These are phyloP conservation scores for Meliscaeva auricollis DNA, from an alignment of 2,888 invertebrate genomes.

Conservation along the genomic window DNA sequence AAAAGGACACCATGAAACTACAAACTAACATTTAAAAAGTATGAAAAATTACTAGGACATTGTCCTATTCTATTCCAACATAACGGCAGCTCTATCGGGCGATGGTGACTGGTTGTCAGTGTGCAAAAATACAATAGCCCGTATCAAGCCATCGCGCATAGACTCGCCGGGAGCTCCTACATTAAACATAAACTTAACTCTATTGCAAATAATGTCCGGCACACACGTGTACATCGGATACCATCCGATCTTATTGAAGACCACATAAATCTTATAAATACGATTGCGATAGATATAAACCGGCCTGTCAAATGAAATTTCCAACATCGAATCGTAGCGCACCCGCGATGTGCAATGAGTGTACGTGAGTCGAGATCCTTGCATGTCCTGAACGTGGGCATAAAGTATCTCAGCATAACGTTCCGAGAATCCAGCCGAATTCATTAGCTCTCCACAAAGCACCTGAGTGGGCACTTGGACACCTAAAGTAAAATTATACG, in stretches of 20 bases:
- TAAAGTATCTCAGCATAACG: constrained; percentile 91
- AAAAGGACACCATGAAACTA: constrained; percentile 24
- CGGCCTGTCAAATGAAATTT: constrained; percentile 92
- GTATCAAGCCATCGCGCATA: constrained; percentile 90
- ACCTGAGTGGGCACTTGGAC: constrained; percentile 90
- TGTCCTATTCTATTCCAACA: constrained; percentile 77
- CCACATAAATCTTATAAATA: constrained; percentile 92
- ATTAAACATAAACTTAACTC: constrained; percentile 91
- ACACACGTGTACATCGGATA: constrained; percentile 92
- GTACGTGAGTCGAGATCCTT: constrained; percentile 91
- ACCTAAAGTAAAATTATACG: no score
- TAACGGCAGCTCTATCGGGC: constrained; percentile 80
- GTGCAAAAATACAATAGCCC: constrained; percentile 89
- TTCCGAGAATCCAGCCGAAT: constrained; percentile 82
- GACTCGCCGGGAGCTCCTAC: constrained; percentile 90
- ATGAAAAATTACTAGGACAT: background rate
- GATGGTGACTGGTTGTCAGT: constrained; percentile 79
- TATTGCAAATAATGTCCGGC: constrained; percentile 88
- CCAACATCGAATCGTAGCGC: constrained; percentile 89
- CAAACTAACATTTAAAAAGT: background rate
- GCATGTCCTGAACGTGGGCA: constrained; percentile 91
- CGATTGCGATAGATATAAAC: constrained; percentile 89
- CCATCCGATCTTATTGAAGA: constrained; percentile 92
- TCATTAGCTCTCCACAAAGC: constrained; percentile 83
- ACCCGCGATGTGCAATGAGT: constrained; percentile 92